These are phyloP conservation scores for Enoplosus armatus DNA, from an alignment of 2,797 vertebrate genomes.

Conservation along the genomic window DNA sequence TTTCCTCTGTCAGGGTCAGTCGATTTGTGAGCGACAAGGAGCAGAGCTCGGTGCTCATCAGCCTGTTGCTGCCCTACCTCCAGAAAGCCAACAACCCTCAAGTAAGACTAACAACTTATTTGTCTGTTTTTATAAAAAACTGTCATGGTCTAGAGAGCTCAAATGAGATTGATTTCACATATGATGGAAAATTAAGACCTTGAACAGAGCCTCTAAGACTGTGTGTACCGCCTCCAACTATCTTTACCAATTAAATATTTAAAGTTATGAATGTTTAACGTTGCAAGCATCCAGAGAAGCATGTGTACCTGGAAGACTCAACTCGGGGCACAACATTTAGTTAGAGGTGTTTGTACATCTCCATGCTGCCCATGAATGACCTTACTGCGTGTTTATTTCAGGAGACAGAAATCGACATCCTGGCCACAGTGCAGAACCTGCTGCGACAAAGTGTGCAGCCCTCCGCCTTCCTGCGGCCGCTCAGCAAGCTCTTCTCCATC, in stretches of 20 bases:
- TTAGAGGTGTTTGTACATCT: neutral
- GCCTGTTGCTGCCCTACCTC: conserved; percentile 93
- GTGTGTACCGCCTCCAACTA: neutral
- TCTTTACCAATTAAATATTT: neutral
- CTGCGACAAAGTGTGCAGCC: conserved; percentile 89
- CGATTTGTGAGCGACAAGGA: conserved; percentile 92
- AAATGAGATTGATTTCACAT: neutral
- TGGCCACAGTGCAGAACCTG: conserved; percentile 94
- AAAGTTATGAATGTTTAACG: neutral
- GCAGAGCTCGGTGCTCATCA: conserved; percentile 93
- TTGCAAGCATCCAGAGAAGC: neutral
- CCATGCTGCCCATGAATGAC: neutral
- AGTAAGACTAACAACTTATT: conserved; percentile 75
- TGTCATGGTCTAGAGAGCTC: neutral
- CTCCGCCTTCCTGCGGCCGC: conserved; percentile 88
- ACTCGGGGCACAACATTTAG: neutral
- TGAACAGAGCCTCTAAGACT: neutral
- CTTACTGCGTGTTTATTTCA: conserved; percentile 64
- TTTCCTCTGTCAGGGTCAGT: conserved; percentile 87
- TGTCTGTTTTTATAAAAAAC: neutral
- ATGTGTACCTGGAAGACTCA: neutral
- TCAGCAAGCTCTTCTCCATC: conserved; percentile 92
- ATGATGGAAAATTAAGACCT: neutral
- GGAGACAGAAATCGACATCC: conserved; percentile 93
- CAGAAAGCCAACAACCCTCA: conserved; percentile 87